A percentile compares a stretch with the other conserved stretches of the same genome.
Evolutionary conservation across 1,140 invertebrate species (phyloP).

Genomic region (Scaptodrosophila lebanonensis): DNA sequence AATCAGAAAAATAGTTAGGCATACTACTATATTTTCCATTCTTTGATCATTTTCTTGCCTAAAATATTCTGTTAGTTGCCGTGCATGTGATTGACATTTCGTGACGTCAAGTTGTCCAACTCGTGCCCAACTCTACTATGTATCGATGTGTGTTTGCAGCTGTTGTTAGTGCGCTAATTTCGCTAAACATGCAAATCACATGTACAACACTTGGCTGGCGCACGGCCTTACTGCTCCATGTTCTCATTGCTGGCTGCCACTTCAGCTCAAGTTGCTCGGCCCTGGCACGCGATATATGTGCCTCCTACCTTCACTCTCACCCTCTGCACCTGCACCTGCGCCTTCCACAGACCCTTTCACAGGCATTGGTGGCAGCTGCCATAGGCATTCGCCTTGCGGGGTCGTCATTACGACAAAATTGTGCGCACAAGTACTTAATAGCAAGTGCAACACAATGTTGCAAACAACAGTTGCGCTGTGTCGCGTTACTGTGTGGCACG

Average conservation of each 20-base stretch:
- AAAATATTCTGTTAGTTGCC: too few relatives aligned
- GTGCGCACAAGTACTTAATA: slow-evolving; percentile 69
- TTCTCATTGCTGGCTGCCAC: slow-evolving; percentile 22
- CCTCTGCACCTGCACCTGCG: too few relatives aligned
- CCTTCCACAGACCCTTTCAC: too few relatives aligned
- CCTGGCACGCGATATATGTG: slow-evolving; percentile 55
- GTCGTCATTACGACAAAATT: slow-evolving; percentile 73
- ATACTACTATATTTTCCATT: too few relatives aligned
- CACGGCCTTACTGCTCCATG: slow-evolving; percentile 3
- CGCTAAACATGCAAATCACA: slow-evolving; percentile 72
- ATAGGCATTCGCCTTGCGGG: slow-evolving; percentile 69
- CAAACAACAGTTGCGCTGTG: too few relatives aligned
- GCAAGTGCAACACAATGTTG: slow-evolving; percentile 70
- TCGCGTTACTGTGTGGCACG: too few relatives aligned
- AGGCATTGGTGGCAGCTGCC: slow-evolving; percentile 29
- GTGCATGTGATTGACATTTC: too few relatives aligned
- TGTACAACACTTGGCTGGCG: slow-evolving; percentile 35
- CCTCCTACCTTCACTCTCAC: too few relatives aligned
- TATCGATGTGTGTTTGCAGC: slow-evolving; percentile 29
- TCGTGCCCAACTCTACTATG: not conserved
- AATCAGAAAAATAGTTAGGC: too few relatives aligned
- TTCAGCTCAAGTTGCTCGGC: slow-evolving; percentile 62
- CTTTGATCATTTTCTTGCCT: too few relatives aligned
- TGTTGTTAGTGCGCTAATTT: slow-evolving; percentile 74
- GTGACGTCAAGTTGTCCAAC: not conserved